Conservation (phyloP, 2,797 vertebrate genomes). For the Danionella dracula region DNA sequence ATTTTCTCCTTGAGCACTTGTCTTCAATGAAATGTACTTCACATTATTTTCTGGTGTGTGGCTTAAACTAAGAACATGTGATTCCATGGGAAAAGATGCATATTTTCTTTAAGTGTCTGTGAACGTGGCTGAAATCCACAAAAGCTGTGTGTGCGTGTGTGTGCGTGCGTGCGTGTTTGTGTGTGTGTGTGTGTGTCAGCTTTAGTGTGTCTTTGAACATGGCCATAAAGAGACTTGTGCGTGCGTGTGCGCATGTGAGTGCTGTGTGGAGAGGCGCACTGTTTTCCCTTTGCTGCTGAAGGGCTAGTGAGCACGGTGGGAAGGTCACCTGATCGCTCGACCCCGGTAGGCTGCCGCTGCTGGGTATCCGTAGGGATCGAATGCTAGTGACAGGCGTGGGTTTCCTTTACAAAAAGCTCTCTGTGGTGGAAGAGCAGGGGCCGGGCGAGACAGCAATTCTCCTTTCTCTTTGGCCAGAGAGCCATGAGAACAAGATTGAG, state of each 20-base stretch:
- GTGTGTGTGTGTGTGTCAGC: background rate
- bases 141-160: conserved; percentile 1
- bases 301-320: conserved; percentile 45
- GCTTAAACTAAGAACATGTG: background rate
- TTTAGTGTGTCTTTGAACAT: conserved; percentile 4
- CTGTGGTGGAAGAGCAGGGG: conserved; percentile 64
- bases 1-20: no score
- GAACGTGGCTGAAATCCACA: background rate
- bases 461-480: conserved; percentile 54
- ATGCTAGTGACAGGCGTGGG: conserved; percentile 56
- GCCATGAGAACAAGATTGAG: conserved; percentile 74
- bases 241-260: background rate
- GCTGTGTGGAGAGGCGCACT: background rate
- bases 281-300: conserved; percentile 13
- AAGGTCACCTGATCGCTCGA: conserved; percentile 68
- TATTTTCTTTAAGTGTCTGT: background rate
- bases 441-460: conserved; percentile 49
- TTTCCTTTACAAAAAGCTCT: conserved; percentile 69
- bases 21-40: conserved; percentile 6
- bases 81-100: background rate
- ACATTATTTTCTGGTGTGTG: background rate
- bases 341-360: conserved; percentile 50
- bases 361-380: conserved; percentile 54
- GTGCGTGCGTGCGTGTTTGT: background rate
- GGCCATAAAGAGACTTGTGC: background rate